Evolutionary conservation across 2,888 invertebrate species (phyloP).

Genomic region (Mycalesis mineus): DNA sequence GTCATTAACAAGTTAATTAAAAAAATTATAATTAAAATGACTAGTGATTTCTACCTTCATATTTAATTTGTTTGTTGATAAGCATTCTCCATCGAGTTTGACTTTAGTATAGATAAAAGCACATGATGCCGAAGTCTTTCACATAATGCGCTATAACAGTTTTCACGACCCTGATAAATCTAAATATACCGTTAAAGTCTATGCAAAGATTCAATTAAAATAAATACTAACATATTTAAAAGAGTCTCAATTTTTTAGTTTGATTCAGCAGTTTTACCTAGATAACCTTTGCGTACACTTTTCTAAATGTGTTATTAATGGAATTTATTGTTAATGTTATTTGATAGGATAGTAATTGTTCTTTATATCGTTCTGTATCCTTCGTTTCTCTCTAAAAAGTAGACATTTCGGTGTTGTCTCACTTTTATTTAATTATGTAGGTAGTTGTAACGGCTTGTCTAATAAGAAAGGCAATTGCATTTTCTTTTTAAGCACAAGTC

Average conservation of each 20-base stretch:
- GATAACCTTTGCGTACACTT: slow-evolving; percentile 21
- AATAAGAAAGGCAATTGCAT: not conserved
- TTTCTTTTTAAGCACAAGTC: slow-evolving; percentile 1
- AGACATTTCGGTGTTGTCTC: slow-evolving; percentile 23
- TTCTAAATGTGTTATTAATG: slow-evolving; percentile 7
- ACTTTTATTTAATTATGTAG: slow-evolving; percentile 24
- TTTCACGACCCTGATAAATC: not conserved
- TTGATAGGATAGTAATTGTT: slow-evolving; percentile 11
- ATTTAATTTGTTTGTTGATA: no score
- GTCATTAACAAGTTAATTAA: no score
- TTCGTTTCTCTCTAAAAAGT: slow-evolving; percentile 20
- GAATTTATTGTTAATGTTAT: slow-evolving; percentile 3
- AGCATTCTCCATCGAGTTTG: no score
- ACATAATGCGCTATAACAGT: no score
- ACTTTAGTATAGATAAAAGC: no score
- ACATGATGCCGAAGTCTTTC: no score
- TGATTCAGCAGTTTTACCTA: not conserved
- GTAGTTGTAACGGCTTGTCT: slow-evolving; percentile 12
- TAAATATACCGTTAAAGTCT: slow-evolving; percentile 21
- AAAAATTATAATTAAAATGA: no score
- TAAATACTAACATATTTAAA: not conserved
- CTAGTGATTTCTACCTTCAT: no score
- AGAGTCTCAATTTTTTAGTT: not conserved
- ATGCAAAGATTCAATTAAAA: slow-evolving; percentile 25
- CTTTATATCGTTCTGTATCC: slow-evolving; percentile 13